Conservation (phyloP, 2,888 invertebrate genomes). For the Therioaphis trifolii region DNA sequence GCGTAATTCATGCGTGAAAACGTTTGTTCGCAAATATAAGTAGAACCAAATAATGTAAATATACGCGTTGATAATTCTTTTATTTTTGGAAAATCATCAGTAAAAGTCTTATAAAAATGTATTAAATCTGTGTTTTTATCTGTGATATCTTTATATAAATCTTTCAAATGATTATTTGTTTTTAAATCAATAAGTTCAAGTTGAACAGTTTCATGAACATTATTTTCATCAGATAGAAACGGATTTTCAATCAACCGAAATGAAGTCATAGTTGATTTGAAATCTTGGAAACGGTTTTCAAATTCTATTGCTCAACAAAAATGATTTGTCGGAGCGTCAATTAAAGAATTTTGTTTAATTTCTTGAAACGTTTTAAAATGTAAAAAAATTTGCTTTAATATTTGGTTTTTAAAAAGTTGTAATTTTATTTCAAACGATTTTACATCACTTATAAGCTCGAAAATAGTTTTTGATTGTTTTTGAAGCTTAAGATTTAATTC, state of each 20-base stretch:
- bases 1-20: not conserved
- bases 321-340: not conserved
- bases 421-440: too few relatives aligned
- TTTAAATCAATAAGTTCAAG: not conserved
- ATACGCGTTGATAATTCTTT: not conserved
- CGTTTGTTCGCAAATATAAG: not conserved
- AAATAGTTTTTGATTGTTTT: too few relatives aligned
- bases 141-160: too few relatives aligned
- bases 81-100: conserved; percentile 5
- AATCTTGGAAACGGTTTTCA: not conserved
- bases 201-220: not conserved
- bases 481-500: too few relatives aligned
- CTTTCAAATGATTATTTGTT: not conserved
- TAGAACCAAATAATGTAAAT: conserved; percentile 12
- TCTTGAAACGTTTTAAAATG: not conserved
- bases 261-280: not conserved
- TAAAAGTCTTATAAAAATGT: too few relatives aligned
- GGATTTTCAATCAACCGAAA: not conserved
- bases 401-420: too few relatives aligned
- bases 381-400: not conserved
- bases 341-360: not conserved
- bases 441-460: too few relatives aligned
- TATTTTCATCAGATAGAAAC: not conserved
- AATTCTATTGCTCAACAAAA: not conserved
- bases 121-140: too few relatives aligned